Evolutionary conservation across 2,113 vertebrate genomes (phyloP), one percentile per base, ranked within the genome.

Genomic region (Pterocles orientalis): DNA sequence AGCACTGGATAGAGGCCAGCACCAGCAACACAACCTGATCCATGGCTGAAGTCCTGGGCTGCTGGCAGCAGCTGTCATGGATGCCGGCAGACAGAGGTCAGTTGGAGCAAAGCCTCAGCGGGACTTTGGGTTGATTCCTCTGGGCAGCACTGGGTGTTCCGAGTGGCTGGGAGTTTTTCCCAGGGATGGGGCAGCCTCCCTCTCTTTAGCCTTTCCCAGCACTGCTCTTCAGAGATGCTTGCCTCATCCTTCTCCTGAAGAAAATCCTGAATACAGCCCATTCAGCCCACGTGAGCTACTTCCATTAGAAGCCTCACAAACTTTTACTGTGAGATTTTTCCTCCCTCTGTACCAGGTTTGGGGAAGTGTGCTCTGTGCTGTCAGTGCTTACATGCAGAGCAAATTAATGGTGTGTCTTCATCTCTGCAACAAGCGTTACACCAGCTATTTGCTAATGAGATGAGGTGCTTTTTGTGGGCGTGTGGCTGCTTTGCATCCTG

Each of bases 31-130:
- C 16, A 43, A 51, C 60, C 26, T 2, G 0, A 0, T n/a, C 14
- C 28, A 19, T 58, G 41, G 47, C 28, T 15, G 9, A 15, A 54
- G 28, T 31, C 47, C 18, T 39, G 26, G 21, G 28, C 51, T 83
- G 21, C 16, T 14, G 3, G 2, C 1, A 3, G 26, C 2, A 0
- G 12, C 25, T 66, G 11, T 61, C 11, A 1, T 43, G n/a, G 33
- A n/a, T 65, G n/a, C 39, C 0, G 1, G 28, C 62, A 66, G 10
- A 28, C 7, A 8, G 16, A 29, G 28, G 7, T 23, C 28, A 3
- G 33, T 29, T 2, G 1, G 7, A 64, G 12, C 3, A 6, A 36
- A 88, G 26, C 8, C 41, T 73, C 23, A 12, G 8, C 0, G 0
- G 25, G 25, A 41, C 7, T 64, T 68, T 31, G 41, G 31, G 9